Evolutionary conservation across 2,113 vertebrate species (phyloP).

Genomic region (Forbesichthys agassizii): DNA sequence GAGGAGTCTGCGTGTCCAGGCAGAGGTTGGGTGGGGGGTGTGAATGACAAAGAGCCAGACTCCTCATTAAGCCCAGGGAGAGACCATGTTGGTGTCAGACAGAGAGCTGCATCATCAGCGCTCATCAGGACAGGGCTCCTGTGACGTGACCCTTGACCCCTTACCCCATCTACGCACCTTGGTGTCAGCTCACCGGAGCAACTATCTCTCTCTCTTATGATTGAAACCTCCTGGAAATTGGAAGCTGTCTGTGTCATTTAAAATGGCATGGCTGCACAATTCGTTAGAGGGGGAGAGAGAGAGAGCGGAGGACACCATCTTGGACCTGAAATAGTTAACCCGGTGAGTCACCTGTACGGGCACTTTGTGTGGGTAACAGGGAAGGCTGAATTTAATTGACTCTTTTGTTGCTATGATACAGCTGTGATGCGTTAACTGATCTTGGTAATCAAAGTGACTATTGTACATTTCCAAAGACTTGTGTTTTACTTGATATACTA

Average conservation of each 20-base stretch:
- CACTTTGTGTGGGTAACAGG: not conserved
- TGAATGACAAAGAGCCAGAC: slow-evolving; percentile 16
- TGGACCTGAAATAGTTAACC: slow-evolving; percentile 12
- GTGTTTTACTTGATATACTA: not conserved
- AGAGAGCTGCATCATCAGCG: slow-evolving; percentile 55
- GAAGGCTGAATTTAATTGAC: not conserved
- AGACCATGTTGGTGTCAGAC: slow-evolving; percentile 56
- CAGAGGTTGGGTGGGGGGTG: slow-evolving; percentile 23
- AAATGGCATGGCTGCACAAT: slow-evolving; percentile 49
- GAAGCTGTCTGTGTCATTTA: slow-evolving; percentile 63
- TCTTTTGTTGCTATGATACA: not conserved
- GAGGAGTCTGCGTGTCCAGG: slow-evolving; percentile 10
- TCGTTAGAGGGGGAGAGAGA: slow-evolving; percentile 36
- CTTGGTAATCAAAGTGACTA: not conserved
- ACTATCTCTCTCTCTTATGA: slow-evolving; percentile 48
- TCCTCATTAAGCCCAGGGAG: slow-evolving; percentile 64
- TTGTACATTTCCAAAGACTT: not conserved
- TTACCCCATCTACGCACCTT: slow-evolving; percentile 28
- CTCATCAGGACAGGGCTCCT: slow-evolving; percentile 22
- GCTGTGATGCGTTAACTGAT: not conserved
- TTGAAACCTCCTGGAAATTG: slow-evolving; percentile 62
- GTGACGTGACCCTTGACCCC: slow-evolving; percentile 10
- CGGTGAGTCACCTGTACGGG: slow-evolving; percentile 6
- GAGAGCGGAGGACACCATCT: not conserved
- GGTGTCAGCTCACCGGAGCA: slow-evolving; percentile 20